Base-by-base conservation (phyloP, 1,140 invertebrate genomes). In the Caenorhabditis inopinata region DNA sequence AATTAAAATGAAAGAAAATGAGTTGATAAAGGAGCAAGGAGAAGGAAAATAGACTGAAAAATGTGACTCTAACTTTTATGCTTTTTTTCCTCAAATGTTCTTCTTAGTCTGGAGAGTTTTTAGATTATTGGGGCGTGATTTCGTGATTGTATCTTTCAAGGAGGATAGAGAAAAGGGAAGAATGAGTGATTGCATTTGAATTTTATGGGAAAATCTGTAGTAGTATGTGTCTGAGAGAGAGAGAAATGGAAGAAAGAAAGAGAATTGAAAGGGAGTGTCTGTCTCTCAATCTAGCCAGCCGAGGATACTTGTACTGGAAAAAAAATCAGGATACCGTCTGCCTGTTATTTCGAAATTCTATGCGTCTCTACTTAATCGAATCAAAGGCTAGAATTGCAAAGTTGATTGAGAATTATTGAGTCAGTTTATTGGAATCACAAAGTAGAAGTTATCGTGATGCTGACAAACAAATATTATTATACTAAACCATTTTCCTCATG, bases 141-240 rank as follows among this genome's bases (percentile, higher is more conserved):
- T 16, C 21, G 29, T 68, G 58, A 21, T n/a, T 16, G 35, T 6
- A 53, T 68, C 5, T 38, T 68, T 68, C 18, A 42, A 68, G 23
- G 32, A 68, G 35, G 11, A 29, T n/a, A 32, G 14, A n/a, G 27
- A 51, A 51, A 51, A 23, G 5, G 48, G n/a, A 68, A 25, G 32
- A 68, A 35, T 35, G 58, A 68, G 58, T 38, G 58, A 68, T 68
- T 68, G 58, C 58, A 38, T 68, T 38, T 32, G 58, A 68, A 68
- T 29, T 68, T 68, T 35, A 68, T 68, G 58, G 58, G 58, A 68
- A 62, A 68, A 68, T 68, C 58, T 68, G 32, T 68, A 18, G 58
- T 38, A 21, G 58, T 58, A 32, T 25, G 11, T 29, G 58, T 35
- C n/a, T 38, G 58, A n/a, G 29, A 68, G 6, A n/a, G 38, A 12